Percentiles rank a stretch among this genome's conserved stretches.
These are phyloP conservation scores for Drosophila dunni DNA, from an alignment of 1,140 invertebrate genomes.

Conservation along the genomic window DNA sequence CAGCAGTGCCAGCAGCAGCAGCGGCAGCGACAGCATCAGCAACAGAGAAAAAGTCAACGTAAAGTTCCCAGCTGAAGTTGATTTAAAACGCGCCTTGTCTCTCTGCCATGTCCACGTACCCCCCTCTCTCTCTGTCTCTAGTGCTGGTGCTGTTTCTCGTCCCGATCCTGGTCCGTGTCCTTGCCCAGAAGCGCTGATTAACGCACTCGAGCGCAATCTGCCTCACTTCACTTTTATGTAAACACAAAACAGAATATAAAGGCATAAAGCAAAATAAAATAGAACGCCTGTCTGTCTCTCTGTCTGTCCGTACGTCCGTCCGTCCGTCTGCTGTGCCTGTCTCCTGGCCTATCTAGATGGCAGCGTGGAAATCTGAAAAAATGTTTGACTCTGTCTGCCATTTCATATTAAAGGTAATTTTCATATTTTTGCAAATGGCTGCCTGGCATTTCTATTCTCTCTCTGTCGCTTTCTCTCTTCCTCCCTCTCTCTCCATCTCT, in stretches of 20 bases:
- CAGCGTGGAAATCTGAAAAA: conserved; percentile 37
- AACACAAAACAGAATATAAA: conserved; percentile 83
- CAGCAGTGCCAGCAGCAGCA: conserved; percentile 24
- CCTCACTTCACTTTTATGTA: conserved; percentile 81
- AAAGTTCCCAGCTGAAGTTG: conserved; percentile 57
- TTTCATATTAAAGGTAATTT: conserved; percentile 79
- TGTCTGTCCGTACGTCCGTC: conserved; percentile 33
- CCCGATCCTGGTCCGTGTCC: conserved; percentile 29
- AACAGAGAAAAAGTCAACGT: conserved; percentile 61
- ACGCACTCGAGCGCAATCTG: conserved; percentile 82
- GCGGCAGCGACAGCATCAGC: neutral
- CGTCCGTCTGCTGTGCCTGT: conserved; percentile 13
- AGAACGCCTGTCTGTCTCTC: conserved; percentile 54
- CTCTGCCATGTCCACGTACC: neutral
- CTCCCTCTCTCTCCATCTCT: conserved; percentile 15
- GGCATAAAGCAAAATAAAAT: conserved; percentile 76
- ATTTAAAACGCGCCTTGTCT: conserved; percentile 46
- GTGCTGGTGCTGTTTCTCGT: neutral
- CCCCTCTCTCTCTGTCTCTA: no score
- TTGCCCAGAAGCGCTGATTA: conserved; percentile 76
- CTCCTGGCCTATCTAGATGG: conserved; percentile 45
- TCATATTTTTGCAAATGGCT: conserved; percentile 76
- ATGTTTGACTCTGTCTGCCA: conserved; percentile 57
- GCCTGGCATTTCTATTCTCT: conserved; percentile 14
- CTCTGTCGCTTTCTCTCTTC: conserved; percentile 13